Evolutionary conservation across 2,113 vertebrate species (phyloP), one percentile per base, ranked within the genome.

Genomic region (Gallinago paraguaiae): DNA sequence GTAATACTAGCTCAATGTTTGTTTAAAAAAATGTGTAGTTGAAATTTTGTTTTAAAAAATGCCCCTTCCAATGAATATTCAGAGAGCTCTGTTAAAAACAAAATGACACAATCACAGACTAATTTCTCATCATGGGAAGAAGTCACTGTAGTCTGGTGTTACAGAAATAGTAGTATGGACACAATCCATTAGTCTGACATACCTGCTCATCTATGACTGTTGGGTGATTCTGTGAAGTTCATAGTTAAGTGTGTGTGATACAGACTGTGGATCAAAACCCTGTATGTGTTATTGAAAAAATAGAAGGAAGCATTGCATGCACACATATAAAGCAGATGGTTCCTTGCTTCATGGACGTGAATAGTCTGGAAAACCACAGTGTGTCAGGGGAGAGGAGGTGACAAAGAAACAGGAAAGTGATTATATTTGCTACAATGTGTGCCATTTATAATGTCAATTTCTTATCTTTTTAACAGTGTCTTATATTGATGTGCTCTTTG

Each of bases 171-270:
- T 9, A 53, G 35, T 31, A 75, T 5, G 39, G 48, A 23, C 27
- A 33, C 30, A 43, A 16, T 59, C 57, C 2, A 0, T 81, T 50
- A n/a, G 25, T 25, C 43, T 37, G 64, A 71, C 22, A 22, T 5
- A 46, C 12, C 16, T 50, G 56, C n/a, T 43, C 20, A 5, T 28
- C 31, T 41, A 8, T 46, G 61, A 33, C 28, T 5, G 2, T 2
- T 39, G 45, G 43, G 20, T 15, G 35, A 43, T 54, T 25, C 37
- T 27, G 28, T n/a, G 27, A 80, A 45, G 35, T 25, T 57, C 16
- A 2, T 9, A 16, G 13, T 28, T 50, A 54, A 56, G 22, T 0
- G 1, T 4, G 10, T 35, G 41, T 35, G 59, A 23, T 16, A 3
- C 4, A 12, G 68, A 17, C 18, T 9, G 39, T 10, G 39, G 13